phyloP scores from a whole-genome alignment of 2,113 vertebrate species.

The Suncus etruscus region DNA sequence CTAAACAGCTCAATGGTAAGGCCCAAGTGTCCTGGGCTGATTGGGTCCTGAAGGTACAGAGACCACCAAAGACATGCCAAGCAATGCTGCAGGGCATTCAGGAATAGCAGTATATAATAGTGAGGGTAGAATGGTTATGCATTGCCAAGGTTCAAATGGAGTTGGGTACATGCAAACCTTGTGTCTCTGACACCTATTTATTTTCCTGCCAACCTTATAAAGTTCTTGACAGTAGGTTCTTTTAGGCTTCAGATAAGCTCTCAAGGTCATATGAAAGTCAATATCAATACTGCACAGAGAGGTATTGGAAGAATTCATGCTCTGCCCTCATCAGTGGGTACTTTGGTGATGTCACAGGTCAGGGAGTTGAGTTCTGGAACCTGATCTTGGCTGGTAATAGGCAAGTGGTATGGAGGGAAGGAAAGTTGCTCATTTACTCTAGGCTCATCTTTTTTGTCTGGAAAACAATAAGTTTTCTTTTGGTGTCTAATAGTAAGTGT shows the following conservation, averaged over 20 bases:
- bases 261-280: background rate
- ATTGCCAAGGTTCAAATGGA: too few species aligned
- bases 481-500: background rate
- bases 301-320: background rate
- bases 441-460: background rate
- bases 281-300: background rate
- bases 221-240: background rate
- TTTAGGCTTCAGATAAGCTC: slow-evolving; percentile 13
- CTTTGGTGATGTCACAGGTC: background rate
- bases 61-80: too few species aligned
- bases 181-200: too few species aligned
- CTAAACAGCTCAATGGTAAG: too few species aligned
- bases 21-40: too few species aligned
- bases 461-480: background rate
- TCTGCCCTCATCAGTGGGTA: background rate
- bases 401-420: too few species aligned
- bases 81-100: too few species aligned
- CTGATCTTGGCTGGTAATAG: background rate
- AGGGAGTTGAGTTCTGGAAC: background rate
- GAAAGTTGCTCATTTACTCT: background rate
- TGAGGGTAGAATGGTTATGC: too few species aligned
- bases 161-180: background rate
- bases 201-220: too few species aligned
- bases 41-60: too few species aligned
- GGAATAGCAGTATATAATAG: too few species aligned